phyloP scores from a whole-genome alignment of 2,888 invertebrate species.

The Pandemis cinnamomeana region DNA sequence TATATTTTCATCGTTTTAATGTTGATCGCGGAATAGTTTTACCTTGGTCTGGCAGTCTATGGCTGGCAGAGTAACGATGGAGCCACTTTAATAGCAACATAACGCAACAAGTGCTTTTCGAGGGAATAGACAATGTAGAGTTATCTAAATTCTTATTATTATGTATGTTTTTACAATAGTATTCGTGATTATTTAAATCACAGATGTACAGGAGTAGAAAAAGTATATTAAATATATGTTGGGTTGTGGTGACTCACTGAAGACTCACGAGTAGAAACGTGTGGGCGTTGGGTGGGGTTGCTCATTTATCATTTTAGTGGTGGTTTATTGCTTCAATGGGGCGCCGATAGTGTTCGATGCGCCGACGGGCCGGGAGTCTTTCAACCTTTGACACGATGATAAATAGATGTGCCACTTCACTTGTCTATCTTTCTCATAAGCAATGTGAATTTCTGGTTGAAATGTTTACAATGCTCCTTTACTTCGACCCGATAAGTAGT shows the following conservation, averaged over 20 bases:
- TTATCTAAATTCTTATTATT: no score
- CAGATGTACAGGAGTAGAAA: no score
- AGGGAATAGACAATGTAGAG: no score
- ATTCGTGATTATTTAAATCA: no score
- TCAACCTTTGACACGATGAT: slow-evolving; percentile 21
- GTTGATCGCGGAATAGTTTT: no score
- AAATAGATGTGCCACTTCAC: slow-evolving; percentile 12
- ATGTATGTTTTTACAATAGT: no score
- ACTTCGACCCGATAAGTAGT: no score
- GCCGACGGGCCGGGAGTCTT: slow-evolving; percentile 36
- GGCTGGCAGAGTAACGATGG: no score
- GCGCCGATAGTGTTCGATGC: slow-evolving; percentile 62
- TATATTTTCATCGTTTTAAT: no score
- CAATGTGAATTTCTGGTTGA: background rate
- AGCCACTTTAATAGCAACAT: no score
- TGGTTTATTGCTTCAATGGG: slow-evolving; percentile 77
- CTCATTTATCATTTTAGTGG: slow-evolving; percentile 76
- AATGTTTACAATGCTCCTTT: background rate
- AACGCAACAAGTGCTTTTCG: no score
- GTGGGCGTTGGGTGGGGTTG: slow-evolving; percentile 63
- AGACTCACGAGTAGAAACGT: slow-evolving; percentile 55
- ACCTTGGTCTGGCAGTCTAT: no score
- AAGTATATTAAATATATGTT: slow-evolving; percentile 37
- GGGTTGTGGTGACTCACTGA: slow-evolving; percentile 62
- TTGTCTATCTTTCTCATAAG: slow-evolving; percentile 11